phyloP scores from a whole-genome alignment of 1,140 invertebrate genomes.

The Macrobrachium nipponense region DNA sequence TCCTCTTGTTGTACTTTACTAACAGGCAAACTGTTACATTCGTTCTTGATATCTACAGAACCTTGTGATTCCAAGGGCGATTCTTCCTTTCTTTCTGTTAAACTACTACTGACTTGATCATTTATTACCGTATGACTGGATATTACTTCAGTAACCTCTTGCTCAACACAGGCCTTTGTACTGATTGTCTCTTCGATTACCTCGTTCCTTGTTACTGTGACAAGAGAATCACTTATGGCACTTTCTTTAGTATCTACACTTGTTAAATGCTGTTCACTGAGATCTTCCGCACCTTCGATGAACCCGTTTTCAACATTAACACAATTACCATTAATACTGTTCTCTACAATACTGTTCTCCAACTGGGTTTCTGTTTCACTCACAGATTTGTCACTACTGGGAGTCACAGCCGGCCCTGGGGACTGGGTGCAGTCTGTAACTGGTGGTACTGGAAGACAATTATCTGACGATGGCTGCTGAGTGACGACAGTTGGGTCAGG shows the following conservation, averaged over 20 bases:
- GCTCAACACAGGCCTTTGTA: slow-evolving; percentile 8
- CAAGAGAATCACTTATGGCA: slow-evolving; percentile 41
- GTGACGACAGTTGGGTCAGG: not conserved
- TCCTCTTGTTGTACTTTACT: no score
- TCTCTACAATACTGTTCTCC: no score
- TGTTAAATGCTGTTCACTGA: not conserved
- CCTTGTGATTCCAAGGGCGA: no score
- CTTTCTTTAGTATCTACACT: not conserved
- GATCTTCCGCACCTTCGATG: no score
- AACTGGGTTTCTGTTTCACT: no score
- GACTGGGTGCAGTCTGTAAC: not conserved
- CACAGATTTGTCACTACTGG: no score
- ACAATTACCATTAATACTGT: no score
- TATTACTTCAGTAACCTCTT: slow-evolving; percentile 5
- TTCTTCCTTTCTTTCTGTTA: not conserved
- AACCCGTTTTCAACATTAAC: no score
- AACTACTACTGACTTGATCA: not conserved
- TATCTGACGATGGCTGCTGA: not conserved
- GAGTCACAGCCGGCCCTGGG: not conserved
- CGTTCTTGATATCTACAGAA: no score
- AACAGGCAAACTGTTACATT: no score
- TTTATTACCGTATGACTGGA: not conserved
- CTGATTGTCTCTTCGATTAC: slow-evolving; percentile 40
- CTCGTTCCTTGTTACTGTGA: slow-evolving; percentile 44
- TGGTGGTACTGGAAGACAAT: not conserved